phyloP scores from a whole-genome alignment of 2,797 vertebrate species.

The Myotis planiceps region DNA sequence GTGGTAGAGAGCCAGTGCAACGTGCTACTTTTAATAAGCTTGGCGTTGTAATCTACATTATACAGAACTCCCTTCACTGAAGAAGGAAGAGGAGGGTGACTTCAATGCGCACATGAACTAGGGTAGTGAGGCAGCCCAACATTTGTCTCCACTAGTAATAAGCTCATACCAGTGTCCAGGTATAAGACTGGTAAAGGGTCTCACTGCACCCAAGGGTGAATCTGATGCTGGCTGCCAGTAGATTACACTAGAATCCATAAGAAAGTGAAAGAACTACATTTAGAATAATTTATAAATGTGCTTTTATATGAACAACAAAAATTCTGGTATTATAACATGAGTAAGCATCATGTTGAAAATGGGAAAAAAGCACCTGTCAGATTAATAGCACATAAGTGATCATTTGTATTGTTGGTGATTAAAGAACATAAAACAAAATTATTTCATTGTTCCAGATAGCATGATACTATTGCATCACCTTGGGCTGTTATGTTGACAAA shows the following conservation, averaged over 20 bases:
- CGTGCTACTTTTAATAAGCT: not conserved
- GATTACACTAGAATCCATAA: not conserved
- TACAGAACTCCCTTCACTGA: not conserved
- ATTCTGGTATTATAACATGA: not conserved
- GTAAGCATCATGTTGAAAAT: not conserved
- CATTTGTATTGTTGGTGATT: not conserved
- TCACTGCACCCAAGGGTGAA: not conserved
- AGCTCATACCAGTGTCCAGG: not conserved
- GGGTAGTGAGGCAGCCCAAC: not conserved
- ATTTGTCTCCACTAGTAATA: not conserved
- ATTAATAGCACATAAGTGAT: not conserved
- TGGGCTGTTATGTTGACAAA: constrained; percentile 42
- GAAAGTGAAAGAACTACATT: not conserved
- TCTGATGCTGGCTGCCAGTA: not conserved
- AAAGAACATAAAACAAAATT: not conserved
- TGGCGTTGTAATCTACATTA: not conserved
- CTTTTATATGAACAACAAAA: constrained; percentile 10
- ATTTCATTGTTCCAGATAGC: not conserved
- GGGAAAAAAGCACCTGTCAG: not conserved
- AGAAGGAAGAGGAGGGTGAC: not conserved
- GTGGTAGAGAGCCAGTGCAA: not conserved
- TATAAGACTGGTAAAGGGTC: not conserved
- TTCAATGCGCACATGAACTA: not conserved
- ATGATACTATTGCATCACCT: not conserved
- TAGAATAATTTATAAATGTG: not conserved